Evolutionary conservation across 2,113 vertebrate species (phyloP), one percentile per base, ranked within the genome.

Genomic region (Cyanoliseus patagonus): DNA sequence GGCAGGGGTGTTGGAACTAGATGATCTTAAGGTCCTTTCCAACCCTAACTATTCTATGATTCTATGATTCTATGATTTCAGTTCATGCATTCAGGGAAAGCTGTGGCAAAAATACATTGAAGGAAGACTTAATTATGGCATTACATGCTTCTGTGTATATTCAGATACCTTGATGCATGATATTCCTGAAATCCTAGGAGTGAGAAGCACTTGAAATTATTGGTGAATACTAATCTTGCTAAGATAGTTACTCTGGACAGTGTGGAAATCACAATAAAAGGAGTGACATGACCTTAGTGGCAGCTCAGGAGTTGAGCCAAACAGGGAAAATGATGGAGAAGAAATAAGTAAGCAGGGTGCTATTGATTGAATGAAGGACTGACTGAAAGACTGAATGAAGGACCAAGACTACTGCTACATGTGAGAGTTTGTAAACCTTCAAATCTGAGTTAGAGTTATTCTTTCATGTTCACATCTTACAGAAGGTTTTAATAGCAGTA

Each of bases 71-170:
- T 44, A 44, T 44, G 42, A 31, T 7, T 78, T 64, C 28, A 44
- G 10, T 57, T 69, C 23, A 44, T 4, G 3, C 11, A 55, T 57
- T 70, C 17, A 57, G 31, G 28, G 7, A 83, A 74, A 87, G 7
- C 3, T 2, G 2, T 2, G 37, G 22, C 18, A 70, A 13, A 83
- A n/a, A 11, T 47, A 83, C 4, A 41, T 24, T 1, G 2, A 64
- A 68, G 9, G n/a, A 80, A 83, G 39, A 52, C 8, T 41, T 63
- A 4, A 5, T 22, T 28, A 33, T 10, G 31, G 30, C 4, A 19
- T 27, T 59, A 6, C 10, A 30, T 17, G 2, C 42, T 87, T 77
- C 31, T 59, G 1, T 39, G 22, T 49, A 15, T 37, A 19, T 64
- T 33, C 41, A 44, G 11, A 7, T n/a, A 9, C 20, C 9, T 12